phyloP scores from a whole-genome alignment of 1,140 invertebrate genomes.

The Drosophila rufa region DNA sequence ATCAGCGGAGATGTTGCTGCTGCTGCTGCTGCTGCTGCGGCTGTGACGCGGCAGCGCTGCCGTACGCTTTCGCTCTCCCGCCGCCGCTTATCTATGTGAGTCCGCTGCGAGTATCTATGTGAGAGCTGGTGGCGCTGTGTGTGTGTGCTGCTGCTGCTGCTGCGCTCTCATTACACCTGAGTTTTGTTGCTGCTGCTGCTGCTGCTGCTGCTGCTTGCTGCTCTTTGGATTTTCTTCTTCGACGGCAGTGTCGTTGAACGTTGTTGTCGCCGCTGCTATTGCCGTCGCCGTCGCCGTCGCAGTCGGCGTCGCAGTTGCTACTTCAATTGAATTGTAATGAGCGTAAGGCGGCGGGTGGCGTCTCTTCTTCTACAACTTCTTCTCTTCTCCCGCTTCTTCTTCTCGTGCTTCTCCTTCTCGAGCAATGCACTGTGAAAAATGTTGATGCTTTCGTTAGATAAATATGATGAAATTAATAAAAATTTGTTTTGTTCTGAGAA shows the following conservation, averaged over 20 bases:
- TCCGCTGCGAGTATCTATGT: slow-evolving; percentile 63
- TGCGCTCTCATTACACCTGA: slow-evolving; percentile 79
- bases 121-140: slow-evolving; percentile 12
- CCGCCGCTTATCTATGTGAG: slow-evolving; percentile 61
- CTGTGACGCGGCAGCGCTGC: slow-evolving; percentile 49
- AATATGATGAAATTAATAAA: background rate
- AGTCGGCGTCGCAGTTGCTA: slow-evolving; percentile 60
- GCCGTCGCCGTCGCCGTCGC: slow-evolving; percentile 8
- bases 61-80: slow-evolving; percentile 21
- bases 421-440: background rate
- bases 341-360: slow-evolving; percentile 56
- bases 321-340: slow-evolving; percentile 83
- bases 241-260: slow-evolving; percentile 72
- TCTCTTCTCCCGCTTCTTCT: slow-evolving; percentile 21
- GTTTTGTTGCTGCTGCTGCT: slow-evolving; percentile 43
- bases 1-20: slow-evolving; percentile 50
- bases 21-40: slow-evolving; percentile 45
- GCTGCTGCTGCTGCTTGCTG: slow-evolving; percentile 50
- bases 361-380: slow-evolving; percentile 17
- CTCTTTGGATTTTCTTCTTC: slow-evolving; percentile 77
- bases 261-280: slow-evolving; percentile 17
- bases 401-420: slow-evolving; percentile 12
- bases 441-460: background rate
- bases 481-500: too few species aligned
- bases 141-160: slow-evolving; percentile 45